Evolutionary conservation across 1,140 invertebrate species (phyloP).

Genomic region (Drosophila asahinai): DNA sequence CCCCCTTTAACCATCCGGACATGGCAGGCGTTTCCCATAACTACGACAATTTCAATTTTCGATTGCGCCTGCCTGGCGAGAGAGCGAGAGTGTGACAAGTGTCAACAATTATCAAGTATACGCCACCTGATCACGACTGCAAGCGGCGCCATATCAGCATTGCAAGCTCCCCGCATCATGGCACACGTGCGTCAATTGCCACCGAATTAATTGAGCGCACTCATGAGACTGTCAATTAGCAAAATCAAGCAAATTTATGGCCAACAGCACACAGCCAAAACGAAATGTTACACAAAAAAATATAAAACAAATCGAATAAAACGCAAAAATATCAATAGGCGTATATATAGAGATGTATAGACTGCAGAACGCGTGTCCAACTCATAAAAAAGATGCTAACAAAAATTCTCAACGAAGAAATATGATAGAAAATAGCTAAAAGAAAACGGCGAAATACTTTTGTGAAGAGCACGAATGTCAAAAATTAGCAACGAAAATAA

Average conservation of each 20-base stretch:
- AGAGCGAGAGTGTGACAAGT: conserved; percentile 57
- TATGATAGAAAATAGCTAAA: conserved; percentile 19
- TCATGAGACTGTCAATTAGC: conserved; percentile 81
- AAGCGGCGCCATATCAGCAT: not conserved
- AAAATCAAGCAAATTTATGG: conserved; percentile 67
- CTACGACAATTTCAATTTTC: conserved; percentile 43
- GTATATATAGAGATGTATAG: not conserved
- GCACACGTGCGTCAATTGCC: conserved; percentile 75
- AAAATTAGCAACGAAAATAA: conserved; percentile 82
- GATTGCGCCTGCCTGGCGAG: conserved; percentile 46
- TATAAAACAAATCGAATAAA: conserved; percentile 26
- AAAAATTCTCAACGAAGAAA: conserved; percentile 35
- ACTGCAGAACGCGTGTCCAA: conserved; percentile 45
- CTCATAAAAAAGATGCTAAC: conserved; percentile 48
- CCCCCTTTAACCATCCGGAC: not conserved
- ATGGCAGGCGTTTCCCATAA: conserved; percentile 19
- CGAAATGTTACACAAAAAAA: conserved; percentile 18
- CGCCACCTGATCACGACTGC: conserved; percentile 61
- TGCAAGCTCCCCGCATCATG: conserved; percentile 8
- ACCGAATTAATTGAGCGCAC: conserved; percentile 75
- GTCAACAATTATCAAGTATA: conserved; percentile 82
- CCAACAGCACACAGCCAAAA: conserved; percentile 35
- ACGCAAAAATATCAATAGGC: conserved; percentile 38
- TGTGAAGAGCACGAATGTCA: conserved; percentile 62
- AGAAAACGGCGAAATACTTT: conserved; percentile 18